Evolutionary conservation across 2,797 vertebrate genomes (phyloP), one percentile per base, ranked within the genome.

Genomic region (Sebastes itinus): DNA sequence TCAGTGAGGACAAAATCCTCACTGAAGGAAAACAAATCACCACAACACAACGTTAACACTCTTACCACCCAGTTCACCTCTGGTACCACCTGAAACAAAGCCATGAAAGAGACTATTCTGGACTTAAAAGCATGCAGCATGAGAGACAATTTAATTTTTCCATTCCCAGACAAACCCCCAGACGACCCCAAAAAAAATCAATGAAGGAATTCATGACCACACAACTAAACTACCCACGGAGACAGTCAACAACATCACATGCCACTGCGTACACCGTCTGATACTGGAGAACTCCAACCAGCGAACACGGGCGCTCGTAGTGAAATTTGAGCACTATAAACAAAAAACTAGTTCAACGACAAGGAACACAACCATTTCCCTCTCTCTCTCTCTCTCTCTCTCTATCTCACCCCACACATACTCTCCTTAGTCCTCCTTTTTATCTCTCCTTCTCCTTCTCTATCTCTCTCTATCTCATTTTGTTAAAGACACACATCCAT

Each of bases 291-390:
- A 65, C 25, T 13, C 13, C 33, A 38, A 13, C 9, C 38, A 38
- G 20, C 0, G 5, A 23, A 3, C 23, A 4, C 2, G 2, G 5
- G 6, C 3, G 2, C 28, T 54, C 20, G n/a, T 32, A 1, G 25
- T 20, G 8, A 42, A 72, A 42, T 62, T 22, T 20, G 14, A 63
- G 2, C 46, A 18, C 2, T 32, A 9, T 25, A 58, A 58, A 64
- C 76, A 78, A 22, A 55, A 27, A 69, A 42, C 18, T 8, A 20
- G 32, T 64, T n/a, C 10, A 55, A 62, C 18, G 1, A n/a, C 46
- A 77, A 25, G 23, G 42, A 9, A 30, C 23, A 8, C 42, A 42
- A 18, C 13, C 14, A 1, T 11, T 63, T 38, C 2, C 13, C 22
- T 23, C 12, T 23, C 10, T 23, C 55, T 22, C 9, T 2, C 22